These are phyloP conservation scores for Aphrophora alni DNA, from an alignment of 2,888 invertebrate species.

Conservation along the genomic window DNA sequence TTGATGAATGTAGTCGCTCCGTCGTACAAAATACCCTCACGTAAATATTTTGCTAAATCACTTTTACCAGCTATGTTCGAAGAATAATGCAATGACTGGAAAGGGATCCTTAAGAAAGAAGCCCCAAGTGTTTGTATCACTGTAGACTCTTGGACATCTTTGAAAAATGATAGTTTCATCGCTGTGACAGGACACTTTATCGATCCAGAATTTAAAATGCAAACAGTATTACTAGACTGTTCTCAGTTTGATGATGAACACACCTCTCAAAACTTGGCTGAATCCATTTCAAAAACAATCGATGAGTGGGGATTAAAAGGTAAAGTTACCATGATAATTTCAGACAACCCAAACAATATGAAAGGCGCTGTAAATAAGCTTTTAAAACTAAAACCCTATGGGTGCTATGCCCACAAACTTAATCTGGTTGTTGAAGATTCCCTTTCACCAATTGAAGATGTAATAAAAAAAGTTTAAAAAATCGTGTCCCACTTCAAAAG, in stretches of 20 bases:
- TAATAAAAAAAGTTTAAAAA: background rate
- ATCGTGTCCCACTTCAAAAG: slow-evolving; percentile 3
- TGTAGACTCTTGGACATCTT: slow-evolving; percentile 54
- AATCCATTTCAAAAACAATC: slow-evolving; percentile 45
- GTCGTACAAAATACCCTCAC: no score
- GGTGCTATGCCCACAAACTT: slow-evolving; percentile 37
- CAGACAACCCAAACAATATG: slow-evolving; percentile 46
- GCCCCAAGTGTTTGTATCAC: slow-evolving; percentile 45
- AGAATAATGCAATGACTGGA: no score
- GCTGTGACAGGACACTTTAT: slow-evolving; percentile 51
- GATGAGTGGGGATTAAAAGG: slow-evolving; percentile 49
- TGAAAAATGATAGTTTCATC: slow-evolving; percentile 50
- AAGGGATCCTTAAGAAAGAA: no score
- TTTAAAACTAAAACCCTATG: slow-evolving; percentile 46
- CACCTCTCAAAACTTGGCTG: slow-evolving; percentile 50
- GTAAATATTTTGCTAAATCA: no score
- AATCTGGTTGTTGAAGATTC: background rate
- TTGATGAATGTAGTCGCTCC: no score
- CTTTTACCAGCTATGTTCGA: no score
- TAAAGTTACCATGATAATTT: slow-evolving; percentile 51
- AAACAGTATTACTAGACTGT: slow-evolving; percentile 49
- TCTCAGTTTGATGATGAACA: slow-evolving; percentile 44
- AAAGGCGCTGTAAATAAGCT: slow-evolving; percentile 27
- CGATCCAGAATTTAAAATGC: slow-evolving; percentile 47
- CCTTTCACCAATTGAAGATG: background rate